These are phyloP conservation scores for Karalla daura DNA, from an alignment of 2,797 vertebrate species.

Conservation along the genomic window DNA sequence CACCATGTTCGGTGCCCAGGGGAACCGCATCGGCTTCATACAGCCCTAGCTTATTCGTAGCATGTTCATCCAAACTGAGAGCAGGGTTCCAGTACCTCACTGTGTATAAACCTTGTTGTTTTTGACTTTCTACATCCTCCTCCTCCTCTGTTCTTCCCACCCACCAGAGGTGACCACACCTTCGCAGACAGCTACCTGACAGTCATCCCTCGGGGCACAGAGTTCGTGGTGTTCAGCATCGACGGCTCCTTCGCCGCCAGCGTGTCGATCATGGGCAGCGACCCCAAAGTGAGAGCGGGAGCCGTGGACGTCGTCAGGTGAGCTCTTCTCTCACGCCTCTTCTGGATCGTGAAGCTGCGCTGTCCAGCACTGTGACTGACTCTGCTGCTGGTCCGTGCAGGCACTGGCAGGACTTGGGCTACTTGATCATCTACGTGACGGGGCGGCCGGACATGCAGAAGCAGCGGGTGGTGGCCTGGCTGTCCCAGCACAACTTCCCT, in stretches of 20 bases:
- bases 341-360: constrained; percentile 4
- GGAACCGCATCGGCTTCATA: too few relatives aligned
- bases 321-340: constrained; percentile 9
- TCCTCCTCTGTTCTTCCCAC: neutral
- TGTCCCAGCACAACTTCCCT: constrained; percentile 99
- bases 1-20: too few relatives aligned
- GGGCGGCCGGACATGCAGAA: constrained; percentile 99
- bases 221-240: constrained; percentile 99
- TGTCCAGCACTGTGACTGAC: too few relatives aligned
- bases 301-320: constrained; percentile 98
- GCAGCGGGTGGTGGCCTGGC: constrained; percentile 98
- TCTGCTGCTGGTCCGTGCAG: constrained; percentile 64
- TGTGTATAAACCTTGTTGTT: too few relatives aligned
- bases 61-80: too few relatives aligned
- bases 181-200: constrained; percentile 98
- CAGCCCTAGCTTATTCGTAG: too few relatives aligned
- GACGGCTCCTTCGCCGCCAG: constrained; percentile 98
- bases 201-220: constrained; percentile 91
- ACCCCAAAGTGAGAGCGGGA: constrained; percentile 97
- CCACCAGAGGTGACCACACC: constrained; percentile 94
- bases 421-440: constrained; percentile 98
- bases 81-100: too few relatives aligned
- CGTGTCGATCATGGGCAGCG: constrained; percentile 99
- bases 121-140: neutral
- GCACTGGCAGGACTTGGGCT: constrained; percentile 99